These are phyloP conservation scores for Willisornis vidua DNA, from an alignment of 2,113 vertebrate genomes.

Conservation along the genomic window DNA sequence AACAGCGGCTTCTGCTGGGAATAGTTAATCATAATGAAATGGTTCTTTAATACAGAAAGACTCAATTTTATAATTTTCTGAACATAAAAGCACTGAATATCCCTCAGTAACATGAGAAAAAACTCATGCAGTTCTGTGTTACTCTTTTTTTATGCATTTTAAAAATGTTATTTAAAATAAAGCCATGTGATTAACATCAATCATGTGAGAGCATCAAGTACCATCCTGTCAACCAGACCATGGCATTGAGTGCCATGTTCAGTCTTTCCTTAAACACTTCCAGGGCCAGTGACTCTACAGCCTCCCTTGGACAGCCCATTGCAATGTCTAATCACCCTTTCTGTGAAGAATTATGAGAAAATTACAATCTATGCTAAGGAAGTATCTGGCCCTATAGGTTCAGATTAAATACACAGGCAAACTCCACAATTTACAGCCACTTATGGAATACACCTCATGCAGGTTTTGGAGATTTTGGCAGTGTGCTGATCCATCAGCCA, in stretches of 20 bases:
- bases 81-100: background rate
- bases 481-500: background rate
- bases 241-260: background rate
- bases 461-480: background rate
- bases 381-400: background rate
- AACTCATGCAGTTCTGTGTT: rapidly evolving
- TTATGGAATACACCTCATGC: background rate
- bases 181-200: background rate
- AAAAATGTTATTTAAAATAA: background rate
- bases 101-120: background rate
- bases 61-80: background rate
- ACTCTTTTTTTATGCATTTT: background rate
- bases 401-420: background rate
- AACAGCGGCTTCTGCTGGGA: background rate
- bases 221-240: background rate
- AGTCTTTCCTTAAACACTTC: background rate
- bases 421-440: background rate
- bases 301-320: background rate
- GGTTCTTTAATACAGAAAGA: background rate
- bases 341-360: background rate
- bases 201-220: background rate
- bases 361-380: background rate
- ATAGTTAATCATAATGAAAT: background rate
- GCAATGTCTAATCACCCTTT: rapidly evolving
- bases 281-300: background rate